Percentiles rank a stretch among this genome's conserved stretches.
Conservation (phyloP, 2,888 invertebrate genomes). For the Caenorhabditis zanzibari region DNA sequence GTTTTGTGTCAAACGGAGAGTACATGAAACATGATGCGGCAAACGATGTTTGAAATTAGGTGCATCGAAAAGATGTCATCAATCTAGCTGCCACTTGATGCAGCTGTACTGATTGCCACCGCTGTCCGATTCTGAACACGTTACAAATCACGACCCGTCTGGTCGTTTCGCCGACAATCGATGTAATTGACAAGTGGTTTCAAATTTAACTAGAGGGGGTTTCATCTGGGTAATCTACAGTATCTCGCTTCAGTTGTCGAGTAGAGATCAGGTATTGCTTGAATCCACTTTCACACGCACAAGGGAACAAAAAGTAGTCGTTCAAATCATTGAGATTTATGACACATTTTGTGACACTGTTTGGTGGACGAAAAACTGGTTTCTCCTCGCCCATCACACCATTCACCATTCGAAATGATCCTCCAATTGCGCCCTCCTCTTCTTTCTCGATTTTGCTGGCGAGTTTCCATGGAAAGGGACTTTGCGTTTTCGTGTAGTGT, state of each 20-base stretch:
- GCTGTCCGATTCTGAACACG: slow-evolving; percentile 1
- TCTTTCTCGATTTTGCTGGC: slow-evolving; percentile 14
- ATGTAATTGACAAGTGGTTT: slow-evolving; percentile 19
- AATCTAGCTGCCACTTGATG: slow-evolving; percentile 45
- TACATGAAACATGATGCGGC: slow-evolving; percentile 64
- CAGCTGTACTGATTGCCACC: slow-evolving; percentile 47
- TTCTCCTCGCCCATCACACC: slow-evolving; percentile 48
- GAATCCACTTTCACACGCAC: slow-evolving; percentile 31
- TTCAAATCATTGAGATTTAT: slow-evolving; percentile 64
- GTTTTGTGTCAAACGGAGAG: slow-evolving; percentile 46
- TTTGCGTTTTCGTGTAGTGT: slow-evolving; percentile 15
- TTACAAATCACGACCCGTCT: slow-evolving; percentile 39
- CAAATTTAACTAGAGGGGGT: background rate
- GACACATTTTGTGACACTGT: slow-evolving; percentile 61
- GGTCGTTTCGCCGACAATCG: slow-evolving; percentile 14
- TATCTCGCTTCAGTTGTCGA: slow-evolving; percentile 13
- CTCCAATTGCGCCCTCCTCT: slow-evolving; percentile 4
- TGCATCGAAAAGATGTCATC: slow-evolving; percentile 31
- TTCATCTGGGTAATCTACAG: background rate
- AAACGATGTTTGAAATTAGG: slow-evolving; percentile 53
- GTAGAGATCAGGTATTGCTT: slow-evolving; percentile 7
- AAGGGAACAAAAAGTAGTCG: slow-evolving; percentile 51
- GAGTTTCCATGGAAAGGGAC: slow-evolving; percentile 13
- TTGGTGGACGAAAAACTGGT: slow-evolving; percentile 51
- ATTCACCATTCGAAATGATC: slow-evolving; percentile 36